Base-by-base conservation (phyloP, 2,113 vertebrate genomes). In the Trachemys scripta region DNA sequence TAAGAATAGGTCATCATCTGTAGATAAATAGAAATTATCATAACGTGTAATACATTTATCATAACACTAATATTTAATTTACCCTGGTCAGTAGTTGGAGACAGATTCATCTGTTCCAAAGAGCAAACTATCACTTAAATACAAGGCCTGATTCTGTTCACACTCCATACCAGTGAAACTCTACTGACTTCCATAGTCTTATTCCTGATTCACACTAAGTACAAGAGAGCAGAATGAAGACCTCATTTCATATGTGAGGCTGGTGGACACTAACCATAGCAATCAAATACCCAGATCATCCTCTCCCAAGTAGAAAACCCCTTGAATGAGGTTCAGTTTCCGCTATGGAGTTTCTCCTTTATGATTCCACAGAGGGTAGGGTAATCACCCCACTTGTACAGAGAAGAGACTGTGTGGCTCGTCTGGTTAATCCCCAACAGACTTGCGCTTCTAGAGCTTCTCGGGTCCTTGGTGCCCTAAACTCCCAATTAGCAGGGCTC, bases 171-270 rank as follows among this genome's bases (percentile, higher is more conserved):
- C 38, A 72, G 72, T 35, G 59, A 62, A 54, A 75, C 31, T 2
- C n/a, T 80, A 51, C 51, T 88, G 45, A 42, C 5, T 4, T 29
- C 82, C 0, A 0, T 53, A 10, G 51, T 38, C 20, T 49, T 72
- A 29, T 82, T 85, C 65, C 24, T 29, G 56, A 54, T 0, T 1
- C 4, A 19, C 22, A 87, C 50, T 59, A 27, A 53, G 56, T 1
- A 14, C 19, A 42, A 29, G 50, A 50, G 29, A 91, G 24, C 12
- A 86, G 79, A 82, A 25, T 59, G 45, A 75, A 3, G 14, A 4
- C 49, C 53, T 49, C 29, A 8, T 20, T 89, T 85, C n/a, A 83
- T 35, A 5, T 20, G 27, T 25, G 45, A 88, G 72, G 11, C 11
- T 79, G 11, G 27, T 62, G 29, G 12, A 31, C 59, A 62, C 56